Conservation (phyloP, 2,797 vertebrate species). For the Nyctalus aviator region DNA sequence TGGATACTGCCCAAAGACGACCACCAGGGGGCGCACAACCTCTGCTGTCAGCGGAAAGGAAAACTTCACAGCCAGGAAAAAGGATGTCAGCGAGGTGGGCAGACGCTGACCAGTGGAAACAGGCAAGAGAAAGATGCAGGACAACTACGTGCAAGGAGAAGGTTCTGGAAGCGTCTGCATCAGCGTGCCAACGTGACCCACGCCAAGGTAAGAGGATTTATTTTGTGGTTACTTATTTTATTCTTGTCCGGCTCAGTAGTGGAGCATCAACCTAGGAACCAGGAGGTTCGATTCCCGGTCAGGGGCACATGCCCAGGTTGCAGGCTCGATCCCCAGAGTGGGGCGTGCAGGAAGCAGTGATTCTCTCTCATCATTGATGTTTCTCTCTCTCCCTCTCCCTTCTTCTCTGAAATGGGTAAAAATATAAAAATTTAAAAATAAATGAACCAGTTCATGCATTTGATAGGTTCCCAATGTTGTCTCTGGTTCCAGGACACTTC, state of each 20-base stretch:
- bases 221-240: neutral
- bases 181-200: neutral
- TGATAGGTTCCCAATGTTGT: neutral
- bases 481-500: neutral
- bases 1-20: neutral
- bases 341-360: too few species aligned
- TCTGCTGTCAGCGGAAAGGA: neutral
- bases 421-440: too few species aligned
- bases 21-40: neutral
- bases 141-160: neutral
- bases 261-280: too few species aligned
- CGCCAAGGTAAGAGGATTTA: neutral
- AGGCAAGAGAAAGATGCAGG: neutral
- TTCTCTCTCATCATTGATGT: too few species aligned
- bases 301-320: too few species aligned
- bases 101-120: accelerated
- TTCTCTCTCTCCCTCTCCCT: too few species aligned
- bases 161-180: neutral
- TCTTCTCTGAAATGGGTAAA: too few species aligned
- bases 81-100: neutral
- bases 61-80: accelerated
- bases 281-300: too few species aligned
- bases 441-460: too few species aligned
- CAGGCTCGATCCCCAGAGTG: too few species aligned
- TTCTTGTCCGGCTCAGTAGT: too few species aligned